Evolutionary conservation across 2,888 invertebrate genomes (phyloP), one percentile per base, ranked within the genome.

Genomic region (Cylindroiulus punctatus): DNA sequence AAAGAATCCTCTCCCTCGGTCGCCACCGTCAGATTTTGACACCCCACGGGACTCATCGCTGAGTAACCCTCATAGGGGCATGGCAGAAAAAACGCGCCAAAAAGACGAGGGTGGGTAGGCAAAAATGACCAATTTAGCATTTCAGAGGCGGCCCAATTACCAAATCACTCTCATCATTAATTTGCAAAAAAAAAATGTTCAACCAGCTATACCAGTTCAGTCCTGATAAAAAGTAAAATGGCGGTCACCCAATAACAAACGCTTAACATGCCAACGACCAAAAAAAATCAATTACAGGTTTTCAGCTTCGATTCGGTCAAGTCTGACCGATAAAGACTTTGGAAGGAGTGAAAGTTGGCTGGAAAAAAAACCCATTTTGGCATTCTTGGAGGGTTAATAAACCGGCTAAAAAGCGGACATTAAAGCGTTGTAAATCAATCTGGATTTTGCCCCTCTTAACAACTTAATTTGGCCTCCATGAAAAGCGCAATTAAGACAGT

Each of bases 121-220:
- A 65, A 52, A 52, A 65, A 26, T 0, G 65, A 65, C 26, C 10
- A 65, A 65, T 65, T 65, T 65, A 65, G 65, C 65, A 65, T 65
- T 65, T 65, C 65, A 26, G 65, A 65, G 65, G 65, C 65, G 65
- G 65, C 65, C 65, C 65, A 65, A 65, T 65, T 65, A 65, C 65
- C n/a, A 65, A 65, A 65, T 65, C 22, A 65, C 65, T 57, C 57
- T 65, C 65, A 65, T 65, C 65, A 65, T 65, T 65, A 65, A 65
- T 26, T 65, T 65, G 12, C 26, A 12, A 65, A 65, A 26, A 65
- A 65, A 57, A 57, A 57, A 4, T 57, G 4, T 10, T 0, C 44
- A 65, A 26, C 36, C 36, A 36, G 36, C 36, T 36, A 36, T 7
- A 36, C 36, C 36, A 22, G 8, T 65, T 10, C 65, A 8, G 26